Evolutionary conservation across 2,888 invertebrate species (phyloP), one percentile per base, ranked within the genome.

Genomic region (Heliconius sara): DNA sequence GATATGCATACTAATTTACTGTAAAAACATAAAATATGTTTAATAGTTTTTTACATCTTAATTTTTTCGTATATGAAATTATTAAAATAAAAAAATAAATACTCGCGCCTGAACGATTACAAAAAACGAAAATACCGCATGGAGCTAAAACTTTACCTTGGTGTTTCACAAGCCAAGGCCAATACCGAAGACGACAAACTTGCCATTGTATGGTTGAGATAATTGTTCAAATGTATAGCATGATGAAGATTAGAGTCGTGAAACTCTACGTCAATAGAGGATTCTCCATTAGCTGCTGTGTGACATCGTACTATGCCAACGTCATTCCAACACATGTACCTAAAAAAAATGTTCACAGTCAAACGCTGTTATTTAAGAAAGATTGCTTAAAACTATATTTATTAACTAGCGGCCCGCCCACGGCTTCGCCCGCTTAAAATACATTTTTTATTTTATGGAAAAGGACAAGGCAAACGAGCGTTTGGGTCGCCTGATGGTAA

Each of bases 251-350:
- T 96, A 0, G 97, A 96, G 92, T 99, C 99, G 86, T 99, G 99
- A 91, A 99, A 99, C 91, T 99, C 99, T 0, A 99, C 97, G 89
- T 99, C 99, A 77, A 99, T 98, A 0, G 97, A 97, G 78, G 97
- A 97, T 70, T 97, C 97, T 0, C 96, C 97, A 65, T 91, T 92
- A 83, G 97, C 97, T 1, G 95, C 96, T 0, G 96, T 96, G 88
- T 98, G 98, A 85, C 97, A 97, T 13, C 97, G 96, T 0, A 99
- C 97, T 83, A 99, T 97, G n/a, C 99, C 99, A 9, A 98, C 96
- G 77, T 97, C 97, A 88, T 99, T 99, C 98, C 99, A 99, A 77
- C 98, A 97, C 96, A 97, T 95, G 87, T 97, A 97, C 83, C 96
- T 95, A 82, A 85, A 92, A 10, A 73, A 25, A 34, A 27, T 65